A percentile compares a stretch with the other conserved stretches of the same genome.
Conservation (phyloP, 2,113 vertebrate genomes). For the Mormyrus lacerda region DNA sequence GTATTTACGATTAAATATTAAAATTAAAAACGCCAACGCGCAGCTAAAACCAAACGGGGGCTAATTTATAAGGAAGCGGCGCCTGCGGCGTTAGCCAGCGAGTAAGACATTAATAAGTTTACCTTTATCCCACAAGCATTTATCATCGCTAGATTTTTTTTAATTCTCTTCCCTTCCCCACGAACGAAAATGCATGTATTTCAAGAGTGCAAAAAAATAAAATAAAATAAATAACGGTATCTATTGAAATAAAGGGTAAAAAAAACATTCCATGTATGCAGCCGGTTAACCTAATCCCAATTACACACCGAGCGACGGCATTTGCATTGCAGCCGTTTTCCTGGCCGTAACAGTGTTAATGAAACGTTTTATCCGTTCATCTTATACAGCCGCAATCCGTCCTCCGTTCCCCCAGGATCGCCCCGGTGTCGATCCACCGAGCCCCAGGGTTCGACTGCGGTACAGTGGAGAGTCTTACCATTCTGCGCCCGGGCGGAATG, state of each 20-base stretch:
- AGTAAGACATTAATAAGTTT: background rate
- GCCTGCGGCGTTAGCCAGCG: background rate
- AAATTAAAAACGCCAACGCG: background rate
- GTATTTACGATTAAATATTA: background rate
- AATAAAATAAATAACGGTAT: background rate
- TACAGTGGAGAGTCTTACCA: constrained; percentile 45
- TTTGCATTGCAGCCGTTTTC: background rate
- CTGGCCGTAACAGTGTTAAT: background rate
- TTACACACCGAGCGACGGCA: background rate
- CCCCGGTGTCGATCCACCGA: background rate
- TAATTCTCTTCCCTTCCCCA: background rate
- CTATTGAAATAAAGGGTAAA: background rate
- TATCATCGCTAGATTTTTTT: background rate
- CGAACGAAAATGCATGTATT: background rate
- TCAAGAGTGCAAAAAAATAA: background rate
- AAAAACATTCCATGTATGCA: background rate
- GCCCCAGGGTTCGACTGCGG: background rate
- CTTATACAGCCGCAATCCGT: background rate
- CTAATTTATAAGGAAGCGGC: background rate
- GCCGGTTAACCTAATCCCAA: background rate
- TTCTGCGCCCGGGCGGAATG: constrained; percentile 56
- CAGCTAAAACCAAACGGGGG: background rate
- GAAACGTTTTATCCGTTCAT: background rate
- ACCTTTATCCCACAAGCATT: background rate
- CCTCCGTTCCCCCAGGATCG: background rate